Percentiles rank a stretch among this genome's conserved stretches.
phyloP scores from a whole-genome alignment of 1,140 invertebrate species.

The Drosophila murphyi region DNA sequence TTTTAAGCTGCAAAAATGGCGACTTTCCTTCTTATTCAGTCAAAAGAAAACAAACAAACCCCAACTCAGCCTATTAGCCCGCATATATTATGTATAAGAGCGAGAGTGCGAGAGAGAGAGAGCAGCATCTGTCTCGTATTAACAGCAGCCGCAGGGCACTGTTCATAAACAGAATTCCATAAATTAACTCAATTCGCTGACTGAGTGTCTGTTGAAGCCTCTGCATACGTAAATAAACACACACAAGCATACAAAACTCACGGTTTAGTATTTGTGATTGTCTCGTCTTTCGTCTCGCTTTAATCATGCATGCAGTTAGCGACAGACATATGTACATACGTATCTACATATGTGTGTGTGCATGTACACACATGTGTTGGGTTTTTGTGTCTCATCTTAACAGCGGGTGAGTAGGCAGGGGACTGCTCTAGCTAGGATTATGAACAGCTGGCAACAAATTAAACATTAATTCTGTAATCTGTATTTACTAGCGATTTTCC shows the following conservation, averaged over 20 bases:
- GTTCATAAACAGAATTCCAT: neutral
- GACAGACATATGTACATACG: neutral
- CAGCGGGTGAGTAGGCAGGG: neutral
- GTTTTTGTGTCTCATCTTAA: neutral
- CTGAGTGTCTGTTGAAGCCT: conserved; percentile 8
- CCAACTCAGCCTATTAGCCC: neutral
- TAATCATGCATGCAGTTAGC: conserved; percentile 14
- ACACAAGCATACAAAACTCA: conserved; percentile 7
- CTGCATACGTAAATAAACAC: neutral
- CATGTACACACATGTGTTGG: neutral
- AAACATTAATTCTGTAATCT: conserved; percentile 3
- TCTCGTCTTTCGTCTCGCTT: neutral
- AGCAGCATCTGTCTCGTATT: conserved; percentile 14
- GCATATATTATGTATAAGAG: conserved; percentile 1
- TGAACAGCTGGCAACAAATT: conserved; percentile 39
- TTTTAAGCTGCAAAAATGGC: conserved; percentile 3
- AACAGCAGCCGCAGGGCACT: conserved; percentile 3
- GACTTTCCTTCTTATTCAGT: conserved; percentile 17
- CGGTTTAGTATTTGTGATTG: neutral
- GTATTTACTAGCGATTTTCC: conserved; percentile 15
- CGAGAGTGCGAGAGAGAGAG: too few species aligned
- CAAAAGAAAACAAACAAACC: neutral
- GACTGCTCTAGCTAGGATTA: conserved; percentile 23
- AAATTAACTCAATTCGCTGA: conserved; percentile 16
- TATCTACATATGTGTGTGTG: neutral